Percentiles rank a stretch among this genome's conserved stretches.
Conservation (phyloP, 2,113 vertebrate species). For the Myiozetetes cayanensis region DNA sequence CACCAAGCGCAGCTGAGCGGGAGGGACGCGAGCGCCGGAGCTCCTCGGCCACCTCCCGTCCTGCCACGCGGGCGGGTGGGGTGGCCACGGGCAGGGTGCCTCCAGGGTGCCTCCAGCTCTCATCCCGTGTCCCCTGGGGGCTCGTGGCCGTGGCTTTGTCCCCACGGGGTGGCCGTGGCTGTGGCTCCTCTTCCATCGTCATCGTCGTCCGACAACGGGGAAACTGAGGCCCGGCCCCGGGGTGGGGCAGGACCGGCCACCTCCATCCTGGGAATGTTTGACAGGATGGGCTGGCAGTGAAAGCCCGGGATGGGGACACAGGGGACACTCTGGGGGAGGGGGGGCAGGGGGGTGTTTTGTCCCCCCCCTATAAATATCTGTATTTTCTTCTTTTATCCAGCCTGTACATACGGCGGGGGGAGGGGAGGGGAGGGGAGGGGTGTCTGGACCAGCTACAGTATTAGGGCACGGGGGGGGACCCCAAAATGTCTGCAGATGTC, state of each 20-base stretch:
- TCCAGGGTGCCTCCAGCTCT: conserved; percentile 5
- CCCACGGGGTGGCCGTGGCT: accelerated
- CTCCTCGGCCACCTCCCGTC: not conserved
- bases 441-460: not conserved
- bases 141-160: not conserved
- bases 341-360: not conserved
- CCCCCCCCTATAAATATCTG: conserved; percentile 34
- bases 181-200: not conserved
- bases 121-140: not conserved
- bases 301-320: not conserved
- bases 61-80: not conserved
- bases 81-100: too few species aligned
- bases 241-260: not conserved
- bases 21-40: not conserved
- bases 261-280: not conserved
- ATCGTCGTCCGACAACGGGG: accelerated
- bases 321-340: not conserved
- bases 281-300: not conserved
- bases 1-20: conserved; percentile 78
- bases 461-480: not conserved
- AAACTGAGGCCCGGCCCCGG: not conserved
- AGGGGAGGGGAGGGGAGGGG: not conserved
- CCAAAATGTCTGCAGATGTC: not conserved
- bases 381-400: conserved; percentile 57
- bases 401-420: not conserved